Base-by-base conservation (phyloP, 2,797 vertebrate species). In the Menidia menidia region DNA sequence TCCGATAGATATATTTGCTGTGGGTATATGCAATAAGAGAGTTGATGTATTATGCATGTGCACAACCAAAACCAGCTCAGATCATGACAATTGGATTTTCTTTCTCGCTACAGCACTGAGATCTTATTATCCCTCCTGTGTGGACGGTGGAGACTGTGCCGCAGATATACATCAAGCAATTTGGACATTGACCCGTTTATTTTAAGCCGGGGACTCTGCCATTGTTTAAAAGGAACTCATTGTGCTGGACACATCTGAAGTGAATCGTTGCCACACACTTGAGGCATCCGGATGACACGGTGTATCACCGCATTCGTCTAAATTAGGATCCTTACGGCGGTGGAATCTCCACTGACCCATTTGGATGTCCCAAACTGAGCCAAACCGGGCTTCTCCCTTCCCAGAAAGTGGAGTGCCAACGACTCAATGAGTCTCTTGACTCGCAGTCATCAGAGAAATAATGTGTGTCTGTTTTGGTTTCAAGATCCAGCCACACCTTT, bases 271-370 rank as follows among this genome's bases (percentile, higher is more conserved):
- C 18, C 35, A 2, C 6, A 32, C 53, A 13, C 31, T 33, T 55
- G n/a, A 30, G 4, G 19, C 52, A 25, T 45, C 25, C 4, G 67
- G 35, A 64, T 32, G 43, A 19, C 32, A 31, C 6, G 56, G 42
- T 18, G 3, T 68, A 71, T 32, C 41, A 47, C 16, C 12, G 6
- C 1, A 5, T 59, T 52, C 43, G 30, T 79, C 48, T 77, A 60
- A 10, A 50, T 81, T 64, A 30, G 42, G 45, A 64, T 71, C 65
- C 57, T 81, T 60, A 60, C 73, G 72, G 71, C 75, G 69, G 61
- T 61, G 59, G 68, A 59, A 71, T 48, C 62, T n/a, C 60, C 60
- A 25, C 53, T 81, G 78, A 84, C 53, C 84, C 77, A 25, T 57
- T 48, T 57, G 71, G 62, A 81, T 43, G 57, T 76, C 50, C 73